Base-by-base conservation (phyloP, 2,113 vertebrate genomes). In the Pycnonotus jocosus region DNA sequence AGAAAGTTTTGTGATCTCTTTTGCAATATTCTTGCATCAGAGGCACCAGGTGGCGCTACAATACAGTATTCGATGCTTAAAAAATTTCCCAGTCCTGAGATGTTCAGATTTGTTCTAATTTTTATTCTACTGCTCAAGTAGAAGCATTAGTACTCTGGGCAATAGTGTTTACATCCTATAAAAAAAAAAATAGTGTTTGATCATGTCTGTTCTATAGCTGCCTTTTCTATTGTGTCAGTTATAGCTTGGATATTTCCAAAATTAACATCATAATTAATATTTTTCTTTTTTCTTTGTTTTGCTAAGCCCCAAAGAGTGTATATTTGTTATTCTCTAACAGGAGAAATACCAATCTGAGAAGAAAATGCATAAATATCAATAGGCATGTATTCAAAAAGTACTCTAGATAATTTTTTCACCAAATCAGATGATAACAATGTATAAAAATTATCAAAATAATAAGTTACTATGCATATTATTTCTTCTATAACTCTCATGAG, bases 1-100 rank as follows among this genome's bases (percentile, higher is more conserved):
- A 7, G 2, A 25, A 30, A 37, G 27, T 23, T 66, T 54, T 0
- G 0, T 14, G 8, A 8, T 31, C 7, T 37, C 4, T 37, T 80
- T 61, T 58, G 8, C 28, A 54, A 10, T 62, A 42, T 5, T 54
- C 23, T 50, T 72, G 9, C 3, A 4, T 6, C 24, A 83, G 8
- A 28, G 33, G 7, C 96, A 93, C 76, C 91, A 96, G 94, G 35
- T 95, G 95, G 95, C 64, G 51, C 86, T 88, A 54, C 4, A 88
- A 66, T 11, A 83, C 76, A 93, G 60, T 15, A 17, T 5, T 70
- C 42, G 9, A 13, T 12, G 9, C 4, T 15, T 20, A 37, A 51
- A 48, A 62, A 8, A 9, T 7, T 10, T 38, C 8, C 9, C 23
- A 15, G 7, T 27, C 6, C 25, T 18, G 23, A 48, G 9, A 15